phyloP scores from a whole-genome alignment of 1,140 invertebrate species.

The Macrostomum lignano region DNA sequence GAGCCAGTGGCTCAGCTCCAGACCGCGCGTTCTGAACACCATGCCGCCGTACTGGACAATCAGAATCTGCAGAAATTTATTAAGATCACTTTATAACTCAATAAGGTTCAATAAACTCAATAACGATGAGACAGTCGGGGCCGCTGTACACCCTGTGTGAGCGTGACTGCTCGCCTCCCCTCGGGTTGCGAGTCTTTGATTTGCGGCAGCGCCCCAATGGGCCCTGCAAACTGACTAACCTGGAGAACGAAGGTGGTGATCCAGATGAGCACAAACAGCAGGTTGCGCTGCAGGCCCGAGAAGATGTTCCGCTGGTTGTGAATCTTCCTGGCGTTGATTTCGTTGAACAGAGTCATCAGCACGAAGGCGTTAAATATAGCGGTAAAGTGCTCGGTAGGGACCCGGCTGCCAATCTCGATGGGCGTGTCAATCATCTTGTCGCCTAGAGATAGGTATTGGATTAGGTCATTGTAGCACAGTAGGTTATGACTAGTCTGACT shows the following conservation, averaged over 20 bases:
- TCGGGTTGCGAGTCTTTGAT: no score
- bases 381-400: conserved; percentile 43
- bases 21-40: conserved; percentile 66
- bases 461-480: no score
- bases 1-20: conserved; percentile 77
- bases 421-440: no score
- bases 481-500: no score
- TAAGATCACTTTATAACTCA: no score
- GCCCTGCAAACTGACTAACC: conserved; percentile 38
- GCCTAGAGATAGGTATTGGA: no score
- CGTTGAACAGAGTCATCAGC: conserved; percentile 99
- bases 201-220: no score
- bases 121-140: no score
- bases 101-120: no score
- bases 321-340: conserved; percentile 96
- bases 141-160: no score
- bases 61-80: conserved; percentile 28
- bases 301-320: conserved; percentile 95
- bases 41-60: conserved; percentile 86
- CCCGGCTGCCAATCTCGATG: neutral
- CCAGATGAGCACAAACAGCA: conserved; percentile 94
- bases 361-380: conserved; percentile 99
- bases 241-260: conserved; percentile 64
- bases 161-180: no score
- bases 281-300: conserved; percentile 60